A percentile compares a stretch with the other conserved stretches of the same genome.
phyloP scores from a whole-genome alignment of 2,113 vertebrate genomes.

The Pogona vitticeps region DNA sequence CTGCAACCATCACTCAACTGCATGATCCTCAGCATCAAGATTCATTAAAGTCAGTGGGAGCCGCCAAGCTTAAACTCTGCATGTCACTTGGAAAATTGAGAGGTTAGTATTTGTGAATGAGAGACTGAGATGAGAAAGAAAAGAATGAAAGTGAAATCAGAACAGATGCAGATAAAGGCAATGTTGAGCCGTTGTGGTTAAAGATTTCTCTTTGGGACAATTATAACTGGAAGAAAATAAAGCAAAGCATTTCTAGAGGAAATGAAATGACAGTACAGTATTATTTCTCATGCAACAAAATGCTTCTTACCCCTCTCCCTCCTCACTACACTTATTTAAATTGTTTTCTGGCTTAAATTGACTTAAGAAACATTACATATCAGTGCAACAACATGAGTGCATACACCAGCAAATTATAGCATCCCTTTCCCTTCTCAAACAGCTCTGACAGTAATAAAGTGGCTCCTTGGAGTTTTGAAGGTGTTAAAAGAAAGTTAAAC shows the following conservation, averaged over 20 bases:
- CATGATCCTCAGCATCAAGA: conserved; percentile 55
- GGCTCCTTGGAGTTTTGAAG: conserved; percentile 51
- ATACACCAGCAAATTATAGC: not conserved
- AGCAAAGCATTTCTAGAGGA: conserved; percentile 49
- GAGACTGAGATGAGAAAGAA: conserved; percentile 32
- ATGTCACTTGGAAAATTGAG: conserved; percentile 17
- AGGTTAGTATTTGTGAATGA: conserved; percentile 56
- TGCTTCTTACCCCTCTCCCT: conserved; percentile 23
- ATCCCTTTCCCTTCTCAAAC: conserved; percentile 48
- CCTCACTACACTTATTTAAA: conserved; percentile 50
- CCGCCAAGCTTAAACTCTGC: conserved; percentile 29
- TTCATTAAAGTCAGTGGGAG: conserved; percentile 58
- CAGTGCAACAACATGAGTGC: conserved; percentile 19
- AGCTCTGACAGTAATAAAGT: conserved; percentile 48
- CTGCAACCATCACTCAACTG: conserved; percentile 60
- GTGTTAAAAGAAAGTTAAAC: conserved; percentile 61
- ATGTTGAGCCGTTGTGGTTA: conserved; percentile 49
- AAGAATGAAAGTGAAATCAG: conserved; percentile 24
- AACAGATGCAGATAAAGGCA: conserved; percentile 25
- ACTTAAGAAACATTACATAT: conserved; percentile 46
- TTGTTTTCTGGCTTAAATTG: conserved; percentile 41
- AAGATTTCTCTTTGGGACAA: conserved; percentile 44
- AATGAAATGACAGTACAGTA: conserved; percentile 53
- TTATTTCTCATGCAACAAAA: conserved; percentile 42
- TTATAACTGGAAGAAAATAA: conserved; percentile 44